A percentile compares a stretch with the other conserved stretches of the same genome.
Conservation (phyloP, 2,797 vertebrate genomes). For the Aphelocoma californica region DNA sequence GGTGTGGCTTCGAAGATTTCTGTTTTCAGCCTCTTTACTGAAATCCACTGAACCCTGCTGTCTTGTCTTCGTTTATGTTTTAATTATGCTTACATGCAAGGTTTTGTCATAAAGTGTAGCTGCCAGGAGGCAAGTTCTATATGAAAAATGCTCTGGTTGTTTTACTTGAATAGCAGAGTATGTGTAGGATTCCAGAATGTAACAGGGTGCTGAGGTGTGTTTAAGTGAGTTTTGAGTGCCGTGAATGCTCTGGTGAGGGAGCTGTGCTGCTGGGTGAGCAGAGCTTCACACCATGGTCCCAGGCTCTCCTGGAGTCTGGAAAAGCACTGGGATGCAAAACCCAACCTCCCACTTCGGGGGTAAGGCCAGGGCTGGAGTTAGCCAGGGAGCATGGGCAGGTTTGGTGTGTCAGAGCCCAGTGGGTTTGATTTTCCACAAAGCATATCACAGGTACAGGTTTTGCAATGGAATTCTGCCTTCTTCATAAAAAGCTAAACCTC, state of each 20-base stretch:
- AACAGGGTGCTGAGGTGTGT: background rate
- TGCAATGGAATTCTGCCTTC: background rate
- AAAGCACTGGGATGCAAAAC: background rate
- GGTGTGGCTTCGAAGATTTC: constrained; percentile 1
- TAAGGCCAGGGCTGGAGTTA: background rate
- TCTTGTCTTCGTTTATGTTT: constrained; percentile 8
- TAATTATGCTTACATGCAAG: background rate
- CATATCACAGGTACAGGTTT: background rate
- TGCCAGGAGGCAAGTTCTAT: constrained; percentile 25
- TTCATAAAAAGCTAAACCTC: background rate
- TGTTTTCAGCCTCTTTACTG: background rate
- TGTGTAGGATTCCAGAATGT: background rate
- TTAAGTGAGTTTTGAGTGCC: background rate
- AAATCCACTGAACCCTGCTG: background rate
- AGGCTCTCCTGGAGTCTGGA: background rate
- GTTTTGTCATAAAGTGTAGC: background rate
- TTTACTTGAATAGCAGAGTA: background rate
- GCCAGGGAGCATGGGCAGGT: background rate
- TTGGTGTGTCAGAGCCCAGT: background rate
- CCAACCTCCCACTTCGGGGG: background rate
- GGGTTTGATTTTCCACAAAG: background rate
- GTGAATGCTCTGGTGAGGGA: background rate
- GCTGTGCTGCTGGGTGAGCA: background rate
- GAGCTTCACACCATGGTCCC: background rate
- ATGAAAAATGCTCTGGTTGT: background rate